Conservation (phyloP, 2,888 invertebrate species). For the Clitarchus hookeri region DNA sequence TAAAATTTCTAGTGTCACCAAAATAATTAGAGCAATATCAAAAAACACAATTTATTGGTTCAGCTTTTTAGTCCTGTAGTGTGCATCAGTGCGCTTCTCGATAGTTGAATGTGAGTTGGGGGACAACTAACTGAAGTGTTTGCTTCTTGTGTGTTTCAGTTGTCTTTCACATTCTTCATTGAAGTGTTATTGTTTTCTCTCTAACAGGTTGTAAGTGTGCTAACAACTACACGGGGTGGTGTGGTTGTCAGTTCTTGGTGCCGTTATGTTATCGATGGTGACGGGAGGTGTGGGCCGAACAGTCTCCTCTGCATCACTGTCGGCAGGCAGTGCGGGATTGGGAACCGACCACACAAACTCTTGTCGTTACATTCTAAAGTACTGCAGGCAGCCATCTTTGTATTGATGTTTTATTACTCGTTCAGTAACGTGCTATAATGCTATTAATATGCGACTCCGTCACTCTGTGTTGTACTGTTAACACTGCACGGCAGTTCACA, state of each 20-base stretch:
- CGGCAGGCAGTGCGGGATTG: neutral
- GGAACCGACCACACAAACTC: neutral
- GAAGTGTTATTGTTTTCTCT: slow-evolving; percentile 28
- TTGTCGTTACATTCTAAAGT: neutral
- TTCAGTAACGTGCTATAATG: no score
- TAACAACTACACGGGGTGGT: slow-evolving; percentile 34
- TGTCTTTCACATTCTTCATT: neutral
- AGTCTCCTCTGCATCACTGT: neutral
- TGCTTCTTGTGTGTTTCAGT: neutral
- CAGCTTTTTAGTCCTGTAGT: neutral
- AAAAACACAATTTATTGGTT: neutral
- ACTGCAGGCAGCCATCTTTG: neutral
- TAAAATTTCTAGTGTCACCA: neutral
- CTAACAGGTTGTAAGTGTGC: slow-evolving; percentile 33
- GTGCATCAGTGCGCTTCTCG: neutral
- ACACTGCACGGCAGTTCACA: no score
- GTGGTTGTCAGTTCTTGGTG: slow-evolving; percentile 35
- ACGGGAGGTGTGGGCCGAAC: slow-evolving; percentile 33
- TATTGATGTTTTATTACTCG: neutral
- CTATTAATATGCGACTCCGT: no score
- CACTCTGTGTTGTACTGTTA: no score
- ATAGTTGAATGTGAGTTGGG: neutral
- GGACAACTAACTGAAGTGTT: slow-evolving; percentile 19
- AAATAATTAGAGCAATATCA: neutral
- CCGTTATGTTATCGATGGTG: slow-evolving; percentile 34